A percentile compares a stretch with the other conserved stretches of the same genome.
phyloP scores from a whole-genome alignment of 1,140 invertebrate genomes.

The Aporrectodea caliginosa region DNA sequence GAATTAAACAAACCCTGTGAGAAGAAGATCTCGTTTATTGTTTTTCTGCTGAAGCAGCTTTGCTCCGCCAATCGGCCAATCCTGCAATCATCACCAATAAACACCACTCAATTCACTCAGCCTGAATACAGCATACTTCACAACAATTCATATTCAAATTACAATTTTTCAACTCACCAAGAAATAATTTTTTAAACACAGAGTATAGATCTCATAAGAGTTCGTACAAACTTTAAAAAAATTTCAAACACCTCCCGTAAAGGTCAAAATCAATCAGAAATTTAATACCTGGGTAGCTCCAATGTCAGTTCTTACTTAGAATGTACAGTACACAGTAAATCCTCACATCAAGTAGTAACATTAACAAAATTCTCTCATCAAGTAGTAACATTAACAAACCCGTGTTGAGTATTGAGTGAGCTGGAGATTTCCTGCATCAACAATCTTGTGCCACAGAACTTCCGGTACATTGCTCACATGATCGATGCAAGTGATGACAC shows the following conservation, averaged over 20 bases:
- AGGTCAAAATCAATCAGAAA: background rate
- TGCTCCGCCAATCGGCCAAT: conserved; percentile 53
- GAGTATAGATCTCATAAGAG: no score
- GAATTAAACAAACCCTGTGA: conserved; percentile 48
- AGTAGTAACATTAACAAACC: background rate
- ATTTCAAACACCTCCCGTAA: background rate
- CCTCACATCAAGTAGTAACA: background rate
- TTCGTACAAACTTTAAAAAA: no score
- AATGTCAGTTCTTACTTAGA: no score
- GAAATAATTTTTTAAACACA: no score
- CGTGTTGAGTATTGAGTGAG: background rate
- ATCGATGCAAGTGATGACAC: conserved; percentile 75
- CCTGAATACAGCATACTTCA: no score
- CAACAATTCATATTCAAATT: background rate
- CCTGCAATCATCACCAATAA: conserved; percentile 33
- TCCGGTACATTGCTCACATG: conserved; percentile 68
- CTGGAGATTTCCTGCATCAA: conserved; percentile 66
- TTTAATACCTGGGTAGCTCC: no score
- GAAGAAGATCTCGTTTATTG: conserved; percentile 47
- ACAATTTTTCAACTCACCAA: background rate
- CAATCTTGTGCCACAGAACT: conserved; percentile 55
- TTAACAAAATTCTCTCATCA: background rate
- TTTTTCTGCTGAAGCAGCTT: conserved; percentile 36
- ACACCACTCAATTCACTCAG: background rate
- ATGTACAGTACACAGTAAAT: no score